A percentile compares a stretch with the other conserved stretches of the same genome.
Conservation (phyloP, 2,113 vertebrate species). For the Callorhinus ursinus region DNA sequence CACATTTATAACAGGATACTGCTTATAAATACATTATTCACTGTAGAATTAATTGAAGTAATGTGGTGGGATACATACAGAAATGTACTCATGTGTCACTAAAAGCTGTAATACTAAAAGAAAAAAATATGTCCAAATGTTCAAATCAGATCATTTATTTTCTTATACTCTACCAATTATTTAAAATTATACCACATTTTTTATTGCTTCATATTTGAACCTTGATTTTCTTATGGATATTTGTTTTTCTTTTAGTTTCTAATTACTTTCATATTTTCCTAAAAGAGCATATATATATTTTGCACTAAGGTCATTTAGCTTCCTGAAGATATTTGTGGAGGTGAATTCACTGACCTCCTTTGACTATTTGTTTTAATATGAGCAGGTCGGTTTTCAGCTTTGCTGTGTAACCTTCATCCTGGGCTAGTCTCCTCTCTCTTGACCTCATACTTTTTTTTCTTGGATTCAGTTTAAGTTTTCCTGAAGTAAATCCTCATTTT, state of each 20-base stretch:
- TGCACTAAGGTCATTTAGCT: neutral
- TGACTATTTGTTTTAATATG: neutral
- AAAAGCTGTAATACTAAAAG: neutral
- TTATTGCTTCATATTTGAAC: conserved; percentile 25
- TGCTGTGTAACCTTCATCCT: neutral
- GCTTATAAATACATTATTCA: neutral
- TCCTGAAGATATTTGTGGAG: neutral
- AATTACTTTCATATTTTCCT: conserved; percentile 11
- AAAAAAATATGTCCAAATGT: neutral
- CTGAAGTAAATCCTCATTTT: neutral
- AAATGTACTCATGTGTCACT: neutral
- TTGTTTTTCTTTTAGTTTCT: conserved; percentile 1
- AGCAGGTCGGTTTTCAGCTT: neutral
- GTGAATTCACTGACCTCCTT: neutral
- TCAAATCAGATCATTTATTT: neutral
- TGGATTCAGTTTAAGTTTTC: neutral
- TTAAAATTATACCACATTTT: conserved; percentile 13
- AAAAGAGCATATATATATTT: neutral
- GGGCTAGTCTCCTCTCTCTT: neutral
- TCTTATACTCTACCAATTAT: neutral
- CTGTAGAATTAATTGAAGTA: neutral
- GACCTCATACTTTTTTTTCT: neutral
- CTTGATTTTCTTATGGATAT: neutral
- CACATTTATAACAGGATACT: neutral
- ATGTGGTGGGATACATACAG: neutral